These are phyloP conservation scores for Sparus aurata DNA, from an alignment of 2,797 vertebrate species.

Conservation along the genomic window DNA sequence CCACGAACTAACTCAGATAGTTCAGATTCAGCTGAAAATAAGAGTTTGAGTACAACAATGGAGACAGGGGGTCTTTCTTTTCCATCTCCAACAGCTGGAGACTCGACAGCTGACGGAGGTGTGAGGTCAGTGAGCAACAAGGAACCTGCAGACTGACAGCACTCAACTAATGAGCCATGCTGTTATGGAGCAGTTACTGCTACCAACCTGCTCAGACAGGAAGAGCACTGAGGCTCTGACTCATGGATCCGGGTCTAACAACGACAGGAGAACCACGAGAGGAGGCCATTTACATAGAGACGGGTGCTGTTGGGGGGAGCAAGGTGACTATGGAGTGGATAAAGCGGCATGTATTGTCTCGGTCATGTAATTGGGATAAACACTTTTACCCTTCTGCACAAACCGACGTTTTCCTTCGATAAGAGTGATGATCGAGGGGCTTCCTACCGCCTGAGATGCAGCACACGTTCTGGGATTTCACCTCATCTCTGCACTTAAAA, in stretches of 20 bases:
- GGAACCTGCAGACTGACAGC: slow-evolving; percentile 55
- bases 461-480: neutral
- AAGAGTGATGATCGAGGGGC: neutral
- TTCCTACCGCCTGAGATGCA: neutral
- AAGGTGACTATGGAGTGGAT: slow-evolving; percentile 13
- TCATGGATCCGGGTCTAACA: neutral
- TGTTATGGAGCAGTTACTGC: slow-evolving; percentile 28
- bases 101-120: slow-evolving; percentile 39
- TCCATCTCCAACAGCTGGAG: slow-evolving; percentile 45
- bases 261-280: slow-evolving; percentile 12
- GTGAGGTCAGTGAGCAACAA: slow-evolving; percentile 63
- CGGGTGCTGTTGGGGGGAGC: neutral
- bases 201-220: slow-evolving; percentile 10
- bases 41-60: slow-evolving; percentile 3
- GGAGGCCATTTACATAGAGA: slow-evolving; percentile 30
- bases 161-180: slow-evolving; percentile 65
- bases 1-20: neutral
- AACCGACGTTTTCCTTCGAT: neutral
- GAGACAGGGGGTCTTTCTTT: slow-evolving; percentile 19
- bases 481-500: neutral
- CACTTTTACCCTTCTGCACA: neutral
- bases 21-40: neutral
- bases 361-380: neutral
- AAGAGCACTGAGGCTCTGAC: slow-evolving; percentile 29
- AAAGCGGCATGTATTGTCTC: neutral